Conservation (phyloP, 2,888 invertebrate genomes). For the Euspilapteryx auroguttella region DNA sequence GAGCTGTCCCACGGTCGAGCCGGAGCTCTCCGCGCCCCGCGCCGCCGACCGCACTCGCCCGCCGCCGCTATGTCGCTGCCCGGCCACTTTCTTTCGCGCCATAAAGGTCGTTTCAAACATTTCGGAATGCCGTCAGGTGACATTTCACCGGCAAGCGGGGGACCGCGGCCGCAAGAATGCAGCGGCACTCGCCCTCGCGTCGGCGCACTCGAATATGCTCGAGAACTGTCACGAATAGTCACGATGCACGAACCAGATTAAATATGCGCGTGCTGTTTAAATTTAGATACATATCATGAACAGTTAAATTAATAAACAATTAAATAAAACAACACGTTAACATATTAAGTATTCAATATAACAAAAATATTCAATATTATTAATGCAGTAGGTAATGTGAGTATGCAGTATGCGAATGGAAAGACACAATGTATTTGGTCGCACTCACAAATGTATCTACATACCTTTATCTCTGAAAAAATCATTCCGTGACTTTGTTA, state of each 20-base stretch:
- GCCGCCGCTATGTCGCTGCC: constrained; percentile 5
- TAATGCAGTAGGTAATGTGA: too few relatives aligned
- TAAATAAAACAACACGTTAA: too few relatives aligned
- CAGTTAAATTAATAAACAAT: too few relatives aligned
- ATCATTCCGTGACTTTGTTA: constrained; percentile 14
- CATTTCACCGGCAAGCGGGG: constrained; percentile 50
- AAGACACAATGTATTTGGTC: too few relatives aligned
- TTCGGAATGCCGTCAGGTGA: constrained; percentile 59
- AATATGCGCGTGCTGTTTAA: constrained; percentile 13
- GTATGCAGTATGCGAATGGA: too few relatives aligned
- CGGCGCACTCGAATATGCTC: constrained; percentile 4
- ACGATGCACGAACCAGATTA: constrained; percentile 8
- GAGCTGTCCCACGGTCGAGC: constrained; percentile 57
- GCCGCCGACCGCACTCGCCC: constrained; percentile 13
- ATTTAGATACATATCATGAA: too few relatives aligned
- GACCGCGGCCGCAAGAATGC: constrained; percentile 32
- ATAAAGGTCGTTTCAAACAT: constrained; percentile 63
- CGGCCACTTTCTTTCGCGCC: constrained; percentile 58
- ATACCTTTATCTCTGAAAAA: constrained; percentile 8
- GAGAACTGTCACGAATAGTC: background rate
- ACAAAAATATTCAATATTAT: too few relatives aligned
- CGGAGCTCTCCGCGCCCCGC: constrained; percentile 23
- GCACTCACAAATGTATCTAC: too few relatives aligned
- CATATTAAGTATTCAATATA: too few relatives aligned
- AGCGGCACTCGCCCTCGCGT: constrained; percentile 17